Conservation (phyloP, 2,797 vertebrate genomes). For the Schizopygopsis malacanthus region DNA sequence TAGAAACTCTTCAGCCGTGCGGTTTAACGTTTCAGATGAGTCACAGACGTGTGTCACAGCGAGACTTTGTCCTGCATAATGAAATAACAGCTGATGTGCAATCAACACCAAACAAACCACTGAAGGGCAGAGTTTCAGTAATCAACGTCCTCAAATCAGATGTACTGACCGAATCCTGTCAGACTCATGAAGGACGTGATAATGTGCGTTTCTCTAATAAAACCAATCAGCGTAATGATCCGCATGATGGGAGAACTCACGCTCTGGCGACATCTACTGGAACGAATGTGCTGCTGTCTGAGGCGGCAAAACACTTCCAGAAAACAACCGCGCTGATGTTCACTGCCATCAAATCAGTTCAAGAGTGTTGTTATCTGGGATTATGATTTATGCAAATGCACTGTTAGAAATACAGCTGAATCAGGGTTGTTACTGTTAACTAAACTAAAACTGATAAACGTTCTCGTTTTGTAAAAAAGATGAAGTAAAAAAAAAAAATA, state of each 20-base stretch:
- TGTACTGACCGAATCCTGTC: not conserved
- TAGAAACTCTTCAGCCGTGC: not conserved
- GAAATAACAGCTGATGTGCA: not conserved
- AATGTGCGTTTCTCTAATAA: conserved; percentile 57
- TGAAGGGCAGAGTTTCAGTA: not conserved
- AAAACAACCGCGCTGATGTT: not conserved
- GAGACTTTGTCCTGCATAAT: not conserved
- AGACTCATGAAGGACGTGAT: conserved; percentile 10
- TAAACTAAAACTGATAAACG: too few relatives aligned
- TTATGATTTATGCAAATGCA: too few relatives aligned
- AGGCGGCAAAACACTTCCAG: conserved; percentile 50
- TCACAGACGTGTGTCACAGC: not conserved
- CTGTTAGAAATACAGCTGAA: too few relatives aligned
- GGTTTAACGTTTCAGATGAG: not conserved
- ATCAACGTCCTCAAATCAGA: conserved; percentile 1
- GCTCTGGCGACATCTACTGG: conserved; percentile 71
- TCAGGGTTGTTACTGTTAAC: too few relatives aligned
- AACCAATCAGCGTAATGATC: conserved; percentile 14
- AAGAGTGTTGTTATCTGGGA: too few relatives aligned
- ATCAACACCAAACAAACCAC: not conserved
- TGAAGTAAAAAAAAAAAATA: too few relatives aligned
- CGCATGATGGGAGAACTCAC: not conserved
- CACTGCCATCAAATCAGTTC: too few relatives aligned
- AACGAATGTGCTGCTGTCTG: not conserved
- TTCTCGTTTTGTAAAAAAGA: too few relatives aligned